Conservation (phyloP, 2,113 vertebrate species). For the Neoarius graeffei region DNA sequence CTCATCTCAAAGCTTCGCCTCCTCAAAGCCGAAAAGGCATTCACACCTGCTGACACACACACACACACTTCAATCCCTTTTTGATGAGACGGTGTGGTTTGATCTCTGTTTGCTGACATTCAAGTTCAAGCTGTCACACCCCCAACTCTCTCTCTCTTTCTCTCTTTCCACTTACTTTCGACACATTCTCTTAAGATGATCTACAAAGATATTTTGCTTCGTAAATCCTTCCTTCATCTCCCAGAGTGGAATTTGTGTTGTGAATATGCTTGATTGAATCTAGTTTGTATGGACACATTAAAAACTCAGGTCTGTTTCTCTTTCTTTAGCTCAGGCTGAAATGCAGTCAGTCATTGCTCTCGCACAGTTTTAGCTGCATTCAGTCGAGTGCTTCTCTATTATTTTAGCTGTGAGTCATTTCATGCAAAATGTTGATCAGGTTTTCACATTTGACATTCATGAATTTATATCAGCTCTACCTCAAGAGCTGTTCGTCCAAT, state of each 20-base stretch:
- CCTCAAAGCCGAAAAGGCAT: slow-evolving; percentile 53
- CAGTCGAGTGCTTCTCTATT: slow-evolving; percentile 13
- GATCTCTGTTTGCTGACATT: slow-evolving; percentile 52
- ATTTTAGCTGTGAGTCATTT: slow-evolving; percentile 48
- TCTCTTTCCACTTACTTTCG: background rate
- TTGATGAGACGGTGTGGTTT: slow-evolving; percentile 62
- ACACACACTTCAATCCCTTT: slow-evolving; percentile 62
- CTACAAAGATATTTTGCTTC: slow-evolving; percentile 20
- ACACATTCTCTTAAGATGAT: background rate
- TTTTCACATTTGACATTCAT: slow-evolving; percentile 43
- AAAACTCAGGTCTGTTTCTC: background rate
- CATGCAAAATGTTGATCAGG: slow-evolving; percentile 46
- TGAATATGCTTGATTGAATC: background rate
- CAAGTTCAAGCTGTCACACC: slow-evolving; percentile 45
- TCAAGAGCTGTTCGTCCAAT: background rate
- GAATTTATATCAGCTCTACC: slow-evolving; percentile 23
- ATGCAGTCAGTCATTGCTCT: slow-evolving; percentile 20
- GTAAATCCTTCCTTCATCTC: background rate
- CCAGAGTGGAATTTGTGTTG: background rate
- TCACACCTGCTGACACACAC: slow-evolving; percentile 53
- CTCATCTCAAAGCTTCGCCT: slow-evolving; percentile 56
- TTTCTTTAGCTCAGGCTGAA: background rate
- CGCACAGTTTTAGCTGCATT: background rate
- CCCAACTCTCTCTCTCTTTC: slow-evolving; percentile 14
- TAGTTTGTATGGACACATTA: background rate